Percentiles rank a stretch among this genome's conserved stretches.
phyloP scores from a whole-genome alignment of 2,113 vertebrate genomes.

The Lanius collurio region DNA sequence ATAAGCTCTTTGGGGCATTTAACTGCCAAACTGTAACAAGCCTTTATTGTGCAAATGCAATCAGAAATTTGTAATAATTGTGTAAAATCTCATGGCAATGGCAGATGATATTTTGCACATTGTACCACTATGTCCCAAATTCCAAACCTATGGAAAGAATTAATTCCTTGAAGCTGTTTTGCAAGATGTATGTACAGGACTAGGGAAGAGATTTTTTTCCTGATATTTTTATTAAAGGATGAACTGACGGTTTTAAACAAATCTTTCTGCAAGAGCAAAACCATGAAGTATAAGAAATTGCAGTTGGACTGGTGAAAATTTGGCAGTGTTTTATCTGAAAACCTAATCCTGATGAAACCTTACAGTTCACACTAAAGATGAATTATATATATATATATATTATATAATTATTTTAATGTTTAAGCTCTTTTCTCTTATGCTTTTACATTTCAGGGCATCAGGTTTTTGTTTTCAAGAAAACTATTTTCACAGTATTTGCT shows the following conservation, averaged over 20 bases:
- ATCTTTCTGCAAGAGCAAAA: not conserved
- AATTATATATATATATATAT: not conserved
- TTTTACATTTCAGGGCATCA: not conserved
- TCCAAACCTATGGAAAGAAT: not conserved
- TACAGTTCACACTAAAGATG: not conserved
- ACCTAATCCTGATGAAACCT: not conserved
- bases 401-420: not conserved
- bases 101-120: not conserved
- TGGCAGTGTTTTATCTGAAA: not conserved
- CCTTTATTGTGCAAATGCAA: not conserved
- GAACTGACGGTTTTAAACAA: not conserved
- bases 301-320: not conserved
- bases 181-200: not conserved
- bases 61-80: not conserved
- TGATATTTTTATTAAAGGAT: not conserved
- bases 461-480: not conserved
- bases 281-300: not conserved
- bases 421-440: not conserved
- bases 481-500: not conserved
- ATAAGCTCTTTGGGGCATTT: not conserved
- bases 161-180: not conserved
- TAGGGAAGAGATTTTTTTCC: not conserved
- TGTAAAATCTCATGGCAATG: not conserved
- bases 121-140: not conserved
- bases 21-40: not conserved